These are phyloP conservation scores for Anguilla obscura DNA, from an alignment of 2,797 vertebrate species.

Conservation along the genomic window DNA sequence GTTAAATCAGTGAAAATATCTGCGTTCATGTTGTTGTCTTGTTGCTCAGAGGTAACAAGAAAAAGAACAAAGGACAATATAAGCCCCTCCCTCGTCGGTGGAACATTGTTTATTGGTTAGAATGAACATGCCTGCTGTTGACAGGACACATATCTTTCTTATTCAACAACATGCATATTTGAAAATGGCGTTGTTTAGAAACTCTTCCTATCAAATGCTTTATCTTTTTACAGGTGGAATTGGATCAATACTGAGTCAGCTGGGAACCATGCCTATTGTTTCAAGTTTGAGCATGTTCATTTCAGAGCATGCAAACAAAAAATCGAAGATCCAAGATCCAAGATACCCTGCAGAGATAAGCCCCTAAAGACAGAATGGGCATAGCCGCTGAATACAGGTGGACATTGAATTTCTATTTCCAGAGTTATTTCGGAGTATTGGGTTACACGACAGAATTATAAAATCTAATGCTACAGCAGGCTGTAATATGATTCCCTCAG, in stretches of 20 bases:
- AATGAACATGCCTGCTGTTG: neutral
- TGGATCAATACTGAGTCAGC: neutral
- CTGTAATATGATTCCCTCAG: constrained; percentile 43
- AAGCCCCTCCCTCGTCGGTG: neutral
- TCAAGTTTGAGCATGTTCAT: neutral
- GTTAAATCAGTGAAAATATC: neutral
- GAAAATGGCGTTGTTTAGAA: neutral
- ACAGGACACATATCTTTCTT: neutral
- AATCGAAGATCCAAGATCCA: neutral
- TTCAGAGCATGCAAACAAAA: neutral
- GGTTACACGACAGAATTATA: constrained; percentile 72
- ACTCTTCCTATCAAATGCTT: neutral
- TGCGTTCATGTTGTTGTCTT: neutral
- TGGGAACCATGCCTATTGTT: neutral
- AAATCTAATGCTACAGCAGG: constrained; percentile 55
- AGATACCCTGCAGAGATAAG: neutral
- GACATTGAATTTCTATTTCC: constrained; percentile 67
- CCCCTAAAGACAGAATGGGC: constrained; percentile 62
- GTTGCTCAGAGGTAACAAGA: neutral
- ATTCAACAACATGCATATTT: neutral
- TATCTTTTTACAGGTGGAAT: neutral
- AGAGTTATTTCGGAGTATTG: constrained; percentile 46
- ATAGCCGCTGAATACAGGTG: constrained; percentile 67
- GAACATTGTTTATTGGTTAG: neutral
- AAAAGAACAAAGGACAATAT: neutral